Percentiles rank a stretch among this genome's conserved stretches.
Evolutionary conservation across 92 coral and sea anemone genomes (phyloP).

Genomic region (Epizoanthus illoricatus): DNA sequence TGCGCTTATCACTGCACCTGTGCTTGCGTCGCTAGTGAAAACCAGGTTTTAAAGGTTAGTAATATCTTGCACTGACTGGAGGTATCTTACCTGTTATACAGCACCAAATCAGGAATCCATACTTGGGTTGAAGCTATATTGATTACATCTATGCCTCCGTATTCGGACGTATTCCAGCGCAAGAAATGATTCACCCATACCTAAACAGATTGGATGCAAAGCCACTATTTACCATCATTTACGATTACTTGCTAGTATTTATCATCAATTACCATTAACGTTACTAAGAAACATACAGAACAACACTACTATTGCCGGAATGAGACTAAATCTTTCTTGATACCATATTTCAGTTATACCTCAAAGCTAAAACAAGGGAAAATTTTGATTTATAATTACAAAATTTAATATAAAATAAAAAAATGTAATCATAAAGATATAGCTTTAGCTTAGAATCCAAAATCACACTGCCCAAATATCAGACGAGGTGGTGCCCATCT

Average conservation of each 20-base stretch:
- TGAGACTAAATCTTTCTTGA: too few relatives aligned
- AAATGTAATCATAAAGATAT: too few relatives aligned
- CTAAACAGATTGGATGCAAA: slow-evolving; percentile 16
- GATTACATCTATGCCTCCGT: slow-evolving; percentile 46
- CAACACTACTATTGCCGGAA: too few relatives aligned
- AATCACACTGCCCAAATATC: too few relatives aligned
- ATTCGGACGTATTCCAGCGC: slow-evolving; percentile 49
- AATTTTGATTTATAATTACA: too few relatives aligned
- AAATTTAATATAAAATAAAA: too few relatives aligned
- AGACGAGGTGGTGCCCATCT: too few relatives aligned
- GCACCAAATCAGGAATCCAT: slow-evolving; percentile 56
- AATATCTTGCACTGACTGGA: background rate
- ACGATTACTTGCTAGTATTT: background rate
- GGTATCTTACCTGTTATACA: slow-evolving; percentile 49
- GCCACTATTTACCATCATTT: background rate
- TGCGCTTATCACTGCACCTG: too few relatives aligned
- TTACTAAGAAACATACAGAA: background rate
- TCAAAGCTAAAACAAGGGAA: too few relatives aligned
- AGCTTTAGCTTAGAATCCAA: too few relatives aligned
- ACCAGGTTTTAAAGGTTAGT: background rate
- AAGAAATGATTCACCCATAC: slow-evolving; percentile 53
- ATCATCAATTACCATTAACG: background rate
- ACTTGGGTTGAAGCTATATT: slow-evolving; percentile 41
- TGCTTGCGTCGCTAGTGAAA: too few relatives aligned
- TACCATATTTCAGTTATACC: too few relatives aligned